Evolutionary conservation across 64 coral and sea anemone species (phyloP), one percentile per base, ranked within the genome.

Genomic region (Trachythela sp.): DNA sequence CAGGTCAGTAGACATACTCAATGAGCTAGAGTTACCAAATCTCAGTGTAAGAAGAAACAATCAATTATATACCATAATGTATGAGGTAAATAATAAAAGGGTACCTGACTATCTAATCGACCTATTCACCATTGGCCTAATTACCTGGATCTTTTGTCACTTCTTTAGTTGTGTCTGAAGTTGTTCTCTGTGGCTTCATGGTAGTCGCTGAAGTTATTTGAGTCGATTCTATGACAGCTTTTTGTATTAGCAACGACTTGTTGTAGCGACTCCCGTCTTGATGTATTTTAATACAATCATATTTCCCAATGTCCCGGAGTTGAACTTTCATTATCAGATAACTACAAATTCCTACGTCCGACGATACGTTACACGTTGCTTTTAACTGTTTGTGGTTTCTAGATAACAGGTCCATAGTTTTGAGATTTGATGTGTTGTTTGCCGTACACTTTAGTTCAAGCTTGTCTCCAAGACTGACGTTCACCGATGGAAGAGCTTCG

Each of bases 201-300:
- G 56, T 64, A 64, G 56, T 64, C 22, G 20, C 15, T 26, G 56
- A 24, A 10, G 56, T 64, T 26, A 27, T 7, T 0, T 20, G 1
- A 18, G 56, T 64, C 26, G 20, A 0, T 20, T 64, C 1, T 64
- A n/a, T 26, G 22, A 64, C 56, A 26, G 56, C 56, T 64, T 64
- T 64, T 20, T 18, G 18, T n/a, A 64, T 64, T 6, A n/a, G 5
- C 56, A 64, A 26, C 8, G 4, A n/a, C 26, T 64, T 64, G 24
- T 18, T 64, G 56, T n/a, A 64, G 56, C 56, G 22, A n/a, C 56
- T 20, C 2, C 0, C 1, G 26, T 22, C 56, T 64, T 64, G 0
- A n/a, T 64, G 24, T n/a, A 64, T 64, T 64, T 64, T 64, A 64
- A 64, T 64, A 64, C 56, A 64, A 64, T 64, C 56, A 26, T 64